phyloP scores from a whole-genome alignment of 2,797 vertebrate genomes.

The Onychomys leucogaster region DNA sequence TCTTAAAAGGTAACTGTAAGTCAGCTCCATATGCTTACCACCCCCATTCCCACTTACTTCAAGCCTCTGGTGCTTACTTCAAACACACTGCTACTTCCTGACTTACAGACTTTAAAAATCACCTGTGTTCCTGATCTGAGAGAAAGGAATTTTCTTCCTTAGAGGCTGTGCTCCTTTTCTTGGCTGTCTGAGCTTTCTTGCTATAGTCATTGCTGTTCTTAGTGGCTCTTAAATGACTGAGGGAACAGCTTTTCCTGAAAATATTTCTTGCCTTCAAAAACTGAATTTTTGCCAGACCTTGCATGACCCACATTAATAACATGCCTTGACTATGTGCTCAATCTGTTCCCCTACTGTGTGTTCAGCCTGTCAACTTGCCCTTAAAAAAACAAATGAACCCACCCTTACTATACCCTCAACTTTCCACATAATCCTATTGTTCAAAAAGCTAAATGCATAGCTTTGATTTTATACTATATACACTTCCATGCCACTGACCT shows the following conservation, averaged over 20 bases:
- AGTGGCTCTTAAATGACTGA: not conserved
- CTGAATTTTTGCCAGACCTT: not conserved
- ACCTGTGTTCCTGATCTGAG: not conserved
- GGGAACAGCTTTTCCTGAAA: not conserved
- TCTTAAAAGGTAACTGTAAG: slow-evolving; percentile 26
- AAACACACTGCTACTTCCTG: slow-evolving; percentile 2
- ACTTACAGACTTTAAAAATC: slow-evolving; percentile 3
- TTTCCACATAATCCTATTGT: not conserved
- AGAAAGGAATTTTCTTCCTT: not conserved
- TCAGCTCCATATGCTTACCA: not conserved
- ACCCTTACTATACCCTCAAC: not conserved
- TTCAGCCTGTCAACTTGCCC: not conserved
- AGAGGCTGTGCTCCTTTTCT: not conserved
- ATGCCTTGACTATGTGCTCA: not conserved
- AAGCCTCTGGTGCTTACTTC: not conserved
- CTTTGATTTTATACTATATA: not conserved
- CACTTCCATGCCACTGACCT: not conserved
- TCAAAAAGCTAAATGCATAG: not conserved
- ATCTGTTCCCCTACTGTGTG: not conserved
- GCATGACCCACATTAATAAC: not conserved
- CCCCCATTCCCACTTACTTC: not conserved
- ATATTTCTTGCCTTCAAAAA: not conserved
- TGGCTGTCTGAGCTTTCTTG: not conserved
- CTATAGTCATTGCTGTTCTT: not conserved
- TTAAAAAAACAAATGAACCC: not conserved